A percentile compares a stretch with the other conserved stretches of the same genome.
These are phyloP conservation scores for Spodoptera picta DNA, from an alignment of 2,888 invertebrate species.

Conservation along the genomic window DNA sequence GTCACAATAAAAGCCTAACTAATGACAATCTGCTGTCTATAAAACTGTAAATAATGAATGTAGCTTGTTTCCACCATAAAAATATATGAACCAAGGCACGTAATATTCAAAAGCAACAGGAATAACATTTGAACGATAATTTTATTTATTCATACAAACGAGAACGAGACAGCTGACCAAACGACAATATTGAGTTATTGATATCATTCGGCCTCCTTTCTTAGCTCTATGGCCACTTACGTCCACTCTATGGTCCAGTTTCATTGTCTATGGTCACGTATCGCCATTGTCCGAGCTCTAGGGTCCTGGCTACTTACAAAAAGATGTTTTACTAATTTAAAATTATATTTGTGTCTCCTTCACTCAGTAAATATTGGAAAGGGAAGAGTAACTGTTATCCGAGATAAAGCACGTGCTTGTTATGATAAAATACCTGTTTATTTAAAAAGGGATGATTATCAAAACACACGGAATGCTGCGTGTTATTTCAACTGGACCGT, in stretches of 20 bases:
- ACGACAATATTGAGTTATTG: conserved; percentile 64
- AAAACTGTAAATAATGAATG: conserved; percentile 1
- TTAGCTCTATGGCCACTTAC: conserved; percentile 52
- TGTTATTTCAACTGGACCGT: conserved; percentile 86
- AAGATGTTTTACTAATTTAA: conserved; percentile 27
- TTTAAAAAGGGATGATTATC: conserved; percentile 68
- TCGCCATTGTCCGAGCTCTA: conserved; percentile 63
- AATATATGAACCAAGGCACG: conserved; percentile 6
- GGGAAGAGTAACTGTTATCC: conserved; percentile 32
- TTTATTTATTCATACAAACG: conserved; percentile 57
- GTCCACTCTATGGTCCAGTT: conserved; percentile 46
- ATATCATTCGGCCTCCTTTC: conserved; percentile 59
- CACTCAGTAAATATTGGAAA: conserved; percentile 41
- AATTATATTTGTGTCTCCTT: conserved; percentile 37
- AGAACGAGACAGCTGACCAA: conserved; percentile 71
- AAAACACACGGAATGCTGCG: conserved; percentile 80
- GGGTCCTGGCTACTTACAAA: conserved; percentile 30
- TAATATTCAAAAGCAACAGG: conserved; percentile 26
- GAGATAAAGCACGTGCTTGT: conserved; percentile 52
- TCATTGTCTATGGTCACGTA: conserved; percentile 85
- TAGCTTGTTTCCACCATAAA: conserved; percentile 7
- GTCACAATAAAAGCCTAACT: no score
- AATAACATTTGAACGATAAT: conserved; percentile 43
- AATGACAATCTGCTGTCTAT: background rate
- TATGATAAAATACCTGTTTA: conserved; percentile 63